Percentiles rank a stretch among this genome's conserved stretches.
Conservation (phyloP, 2,797 vertebrate species). For the Melanotaenia pygmaea region DNA sequence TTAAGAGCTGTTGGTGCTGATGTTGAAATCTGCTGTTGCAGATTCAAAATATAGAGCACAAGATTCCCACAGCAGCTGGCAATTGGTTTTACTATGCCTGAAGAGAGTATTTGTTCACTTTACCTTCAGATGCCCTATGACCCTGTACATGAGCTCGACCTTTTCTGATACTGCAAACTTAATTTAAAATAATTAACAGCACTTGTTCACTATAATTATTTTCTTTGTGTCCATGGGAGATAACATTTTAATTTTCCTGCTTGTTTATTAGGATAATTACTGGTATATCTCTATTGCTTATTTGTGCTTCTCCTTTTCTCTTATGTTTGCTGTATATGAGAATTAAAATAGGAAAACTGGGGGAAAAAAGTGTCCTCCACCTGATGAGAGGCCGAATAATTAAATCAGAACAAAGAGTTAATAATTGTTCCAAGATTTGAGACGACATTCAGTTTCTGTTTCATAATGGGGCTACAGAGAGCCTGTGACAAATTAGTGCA, state of each 20-base stretch:
- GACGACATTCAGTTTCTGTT: constrained; percentile 11
- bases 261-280: background rate
- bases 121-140: constrained; percentile 3
- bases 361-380: background rate
- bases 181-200: background rate
- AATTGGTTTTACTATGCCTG: background rate
- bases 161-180: constrained; percentile 1
- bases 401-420: constrained; percentile 3
- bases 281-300: background rate
- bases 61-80: background rate
- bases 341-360: background rate
- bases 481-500: constrained; percentile 31
- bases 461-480: constrained; percentile 12
- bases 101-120: constrained; percentile 17
- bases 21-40: constrained; percentile 2
- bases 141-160: background rate
- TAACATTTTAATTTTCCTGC: background rate
- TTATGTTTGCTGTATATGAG: background rate
- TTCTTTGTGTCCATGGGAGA: background rate
- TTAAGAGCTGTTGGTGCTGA: constrained; percentile 2
- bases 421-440: constrained; percentile 11
- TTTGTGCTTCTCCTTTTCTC: constrained; percentile 7
- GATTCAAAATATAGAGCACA: constrained; percentile 1
- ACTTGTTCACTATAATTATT: background rate
- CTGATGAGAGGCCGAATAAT: constrained; percentile 20